phyloP scores from a whole-genome alignment of 2,113 vertebrate species.

The Tapirus terrestris region DNA sequence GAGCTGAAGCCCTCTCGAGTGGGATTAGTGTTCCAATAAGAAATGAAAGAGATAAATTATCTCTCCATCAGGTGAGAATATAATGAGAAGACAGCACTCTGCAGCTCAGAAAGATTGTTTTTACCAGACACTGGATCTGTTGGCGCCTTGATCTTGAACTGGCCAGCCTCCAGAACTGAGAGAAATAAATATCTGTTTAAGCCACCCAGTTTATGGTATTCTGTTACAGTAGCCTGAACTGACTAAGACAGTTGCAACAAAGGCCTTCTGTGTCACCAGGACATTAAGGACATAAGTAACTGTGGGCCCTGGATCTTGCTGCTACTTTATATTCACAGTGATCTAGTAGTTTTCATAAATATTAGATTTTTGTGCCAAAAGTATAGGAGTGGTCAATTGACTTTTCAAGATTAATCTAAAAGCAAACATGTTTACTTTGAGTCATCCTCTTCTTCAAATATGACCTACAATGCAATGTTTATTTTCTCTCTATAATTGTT shows the following conservation, averaged over 20 bases:
- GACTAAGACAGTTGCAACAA: not conserved
- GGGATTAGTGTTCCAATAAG: not conserved
- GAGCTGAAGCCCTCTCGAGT: not conserved
- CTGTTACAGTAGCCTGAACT: not conserved
- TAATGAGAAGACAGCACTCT: not conserved
- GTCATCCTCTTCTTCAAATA: not conserved
- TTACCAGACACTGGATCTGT: not conserved
- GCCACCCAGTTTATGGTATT: not conserved
- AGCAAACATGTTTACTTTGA: not conserved
- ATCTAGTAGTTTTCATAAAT: not conserved
- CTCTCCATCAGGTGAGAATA: not conserved
- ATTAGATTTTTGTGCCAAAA: not conserved
- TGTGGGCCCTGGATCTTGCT: not conserved
- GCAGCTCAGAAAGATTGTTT: not conserved
- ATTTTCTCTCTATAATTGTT: not conserved
- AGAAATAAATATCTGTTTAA: not conserved
- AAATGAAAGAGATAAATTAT: not conserved
- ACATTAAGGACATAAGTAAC: not conserved
- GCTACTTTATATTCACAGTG: not conserved
- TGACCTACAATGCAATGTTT: not conserved
- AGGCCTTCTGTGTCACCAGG: not conserved
- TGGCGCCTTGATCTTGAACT: not conserved
- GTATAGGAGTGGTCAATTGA: not conserved
- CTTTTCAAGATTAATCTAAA: slow-evolving; percentile 46
- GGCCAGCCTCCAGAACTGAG: not conserved